Conservation (phyloP, 2,888 invertebrate genomes). For the Calameuta idolon region DNA sequence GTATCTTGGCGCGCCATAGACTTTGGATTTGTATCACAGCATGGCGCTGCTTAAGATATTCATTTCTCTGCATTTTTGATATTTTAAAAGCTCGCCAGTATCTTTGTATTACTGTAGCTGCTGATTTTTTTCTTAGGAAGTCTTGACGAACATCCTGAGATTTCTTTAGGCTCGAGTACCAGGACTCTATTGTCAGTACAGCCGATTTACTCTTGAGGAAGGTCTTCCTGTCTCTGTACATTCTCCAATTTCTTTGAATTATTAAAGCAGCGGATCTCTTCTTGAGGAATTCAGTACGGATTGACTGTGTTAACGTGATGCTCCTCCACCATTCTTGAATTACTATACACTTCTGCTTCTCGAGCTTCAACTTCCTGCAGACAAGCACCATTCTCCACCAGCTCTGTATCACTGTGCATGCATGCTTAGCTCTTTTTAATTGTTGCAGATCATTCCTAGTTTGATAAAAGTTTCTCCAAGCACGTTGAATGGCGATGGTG, state of each 20-base stretch:
- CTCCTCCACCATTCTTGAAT: constrained; percentile 46
- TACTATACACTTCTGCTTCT: constrained; percentile 28
- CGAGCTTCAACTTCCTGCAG: constrained; percentile 28
- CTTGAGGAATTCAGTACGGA: constrained; percentile 19
- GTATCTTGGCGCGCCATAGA: constrained; percentile 49
- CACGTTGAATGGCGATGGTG: constrained; percentile 66
- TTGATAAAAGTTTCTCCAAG: constrained; percentile 47
- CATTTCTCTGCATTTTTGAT: constrained; percentile 10
- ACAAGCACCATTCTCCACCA: constrained; percentile 42
- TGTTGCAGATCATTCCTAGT: constrained; percentile 7
- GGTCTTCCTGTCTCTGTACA: constrained; percentile 55
- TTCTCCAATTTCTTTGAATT: constrained; percentile 63
- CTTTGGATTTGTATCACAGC: constrained; percentile 46
- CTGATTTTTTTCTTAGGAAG: constrained; percentile 24
- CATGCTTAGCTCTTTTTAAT: constrained; percentile 20
- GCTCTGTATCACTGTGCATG: constrained; percentile 44
- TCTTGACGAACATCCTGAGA: constrained; percentile 28
- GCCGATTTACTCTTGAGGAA: constrained; percentile 61
- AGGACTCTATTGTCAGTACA: constrained; percentile 69
- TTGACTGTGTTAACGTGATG: constrained; percentile 20
- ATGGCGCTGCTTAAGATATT: constrained; percentile 28
- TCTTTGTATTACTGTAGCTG: constrained; percentile 46
- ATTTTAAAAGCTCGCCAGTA: constrained; percentile 51
- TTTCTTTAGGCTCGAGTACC: constrained; percentile 57
- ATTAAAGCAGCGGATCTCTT: constrained; percentile 34